Evolutionary conservation across 92 coral and sea anemone species (phyloP), one percentile per base, ranked within the genome.

Genomic region (Isaurus tuberculatus): DNA sequence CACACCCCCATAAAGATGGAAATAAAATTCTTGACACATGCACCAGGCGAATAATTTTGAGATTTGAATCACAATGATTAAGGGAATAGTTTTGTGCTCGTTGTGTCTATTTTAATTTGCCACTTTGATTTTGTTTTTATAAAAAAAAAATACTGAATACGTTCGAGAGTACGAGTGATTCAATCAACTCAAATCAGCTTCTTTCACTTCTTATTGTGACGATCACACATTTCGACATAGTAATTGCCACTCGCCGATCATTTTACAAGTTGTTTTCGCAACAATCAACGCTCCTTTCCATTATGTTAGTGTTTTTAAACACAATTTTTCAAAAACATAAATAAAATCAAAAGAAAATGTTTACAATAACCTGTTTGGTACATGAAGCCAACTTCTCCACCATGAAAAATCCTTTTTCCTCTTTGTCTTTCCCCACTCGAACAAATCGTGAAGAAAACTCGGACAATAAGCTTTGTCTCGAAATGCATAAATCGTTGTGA

Each of bases 361-460:
- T 77, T 60, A 31, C 82, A 23, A 72, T 81, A 69, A 93, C 98
- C 98, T 93, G 89, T 95, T 95, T 1, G 98, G 97, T n/a, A 94
- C 95, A 27, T 89, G 95, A 32, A 94, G 48, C 44, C 84, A 61
- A 42, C 82, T 79, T 33, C 83, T 79, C 84, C 70, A 77, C 79
- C 85, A 70, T 34, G 87, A 85, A 17, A 20, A 64, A 17, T 75
- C 75, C 10, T 86, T 89, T 31, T 2, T 29, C 44, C 58, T 66
- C 44, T 90, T 83, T 26, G 97, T 92, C 79, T 97, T 97, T 7
- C 99, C 99, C 91, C 91, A 94, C 43, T 86, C 89, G 79, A 90
- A 87, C 30, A 92, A n/a, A 32, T 89, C 97, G 64, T 87, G 86
- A 9, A 92, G 78, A 83, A 87, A 92, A 13, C 51, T 74, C 31